Evolutionary conservation across 2,797 vertebrate genomes (phyloP), one percentile per base, ranked within the genome.

Genomic region (Fistularia commersonii): DNA sequence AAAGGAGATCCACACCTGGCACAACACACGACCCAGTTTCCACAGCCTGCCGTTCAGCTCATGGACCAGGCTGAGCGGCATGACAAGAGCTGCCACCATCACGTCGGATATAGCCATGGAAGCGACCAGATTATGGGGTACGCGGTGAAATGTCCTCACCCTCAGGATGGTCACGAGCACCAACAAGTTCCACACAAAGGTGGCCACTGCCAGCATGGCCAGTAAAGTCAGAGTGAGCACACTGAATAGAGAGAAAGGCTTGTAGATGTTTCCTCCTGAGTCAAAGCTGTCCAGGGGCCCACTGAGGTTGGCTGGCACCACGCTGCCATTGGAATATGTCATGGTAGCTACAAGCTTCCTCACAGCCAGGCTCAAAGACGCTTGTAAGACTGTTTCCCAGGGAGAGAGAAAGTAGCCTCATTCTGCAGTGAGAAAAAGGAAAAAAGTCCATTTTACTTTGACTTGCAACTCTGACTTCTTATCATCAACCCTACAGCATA

Each of bases 91-190:
- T 0, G 97, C 97, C 69, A 98, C 97, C 93, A 99, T 95, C 65
- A 95, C 93, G 0, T 98, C 97, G 0, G 97, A 97, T 55, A 95
- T 72, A 46, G 97, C 97, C 96, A 98, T 95, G 51, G 97, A 99
- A 0, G 95, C 97, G 77, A 97, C 95, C 54, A 99, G 82, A 87
- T 98, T 98, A 86, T 99, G 95, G 6, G 97, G 97, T 36, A 98
- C 95, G 0, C 97, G 87, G 78, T 99, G 97, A 76, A 98, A 98
- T 1, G 93, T 92, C 59, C 93, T 91, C 23, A 98, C 97, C 1
- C 95, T 88, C 50, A 98, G 75, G 57, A 99, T 98, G 68, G 97
- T 98, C 44, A 95, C 91, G 69, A 99, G 86, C 10, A 99, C 95
- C 64, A 99, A 75, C 49, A 97, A 69, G 72, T 99, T 99, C 96